Percentiles rank a stretch among this genome's conserved stretches.
These are phyloP conservation scores for Apis cerana DNA, from an alignment of 1,140 invertebrate species.

Conservation along the genomic window DNA sequence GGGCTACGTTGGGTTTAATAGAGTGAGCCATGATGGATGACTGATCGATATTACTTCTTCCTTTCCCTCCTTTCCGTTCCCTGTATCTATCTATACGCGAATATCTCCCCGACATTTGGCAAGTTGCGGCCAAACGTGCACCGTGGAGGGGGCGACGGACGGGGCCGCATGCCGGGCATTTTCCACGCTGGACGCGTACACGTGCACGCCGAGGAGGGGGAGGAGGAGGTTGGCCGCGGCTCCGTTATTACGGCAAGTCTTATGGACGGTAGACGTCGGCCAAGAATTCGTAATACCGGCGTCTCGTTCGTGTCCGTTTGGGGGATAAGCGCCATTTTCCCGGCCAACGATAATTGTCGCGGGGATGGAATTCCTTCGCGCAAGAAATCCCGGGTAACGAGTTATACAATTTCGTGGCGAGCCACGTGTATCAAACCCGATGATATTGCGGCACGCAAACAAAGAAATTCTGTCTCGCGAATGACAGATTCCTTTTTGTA, in stretches of 20 bases:
- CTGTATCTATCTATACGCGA: slow-evolving; percentile 36
- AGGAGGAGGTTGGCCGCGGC: background rate
- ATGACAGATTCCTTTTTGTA: no score
- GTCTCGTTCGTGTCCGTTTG: slow-evolving; percentile 18
- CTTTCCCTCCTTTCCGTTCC: background rate
- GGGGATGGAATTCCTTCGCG: slow-evolving; percentile 48
- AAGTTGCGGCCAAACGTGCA: slow-evolving; percentile 40
- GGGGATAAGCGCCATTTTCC: slow-evolving; percentile 48
- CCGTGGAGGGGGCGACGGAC: slow-evolving; percentile 26
- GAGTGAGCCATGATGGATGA: slow-evolving; percentile 73
- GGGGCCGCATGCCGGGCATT: slow-evolving; percentile 59
- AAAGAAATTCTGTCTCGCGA: no score
- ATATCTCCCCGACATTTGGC: slow-evolving; percentile 58
- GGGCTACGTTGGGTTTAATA: slow-evolving; percentile 71
- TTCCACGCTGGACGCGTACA: slow-evolving; percentile 37
- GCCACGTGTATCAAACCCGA: background rate
- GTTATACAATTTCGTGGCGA: slow-evolving; percentile 51
- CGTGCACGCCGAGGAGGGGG: background rate
- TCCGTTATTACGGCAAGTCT: slow-evolving; percentile 61
- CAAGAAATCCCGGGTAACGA: slow-evolving; percentile 54
- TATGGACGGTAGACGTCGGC: slow-evolving; percentile 40
- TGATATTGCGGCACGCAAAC: background rate
- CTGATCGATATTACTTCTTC: slow-evolving; percentile 70
- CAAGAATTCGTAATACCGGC: slow-evolving; percentile 51
- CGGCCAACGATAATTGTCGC: slow-evolving; percentile 45